These are phyloP conservation scores for Xanthorhoe spadicearia DNA, from an alignment of 2,888 invertebrate species.

Conservation along the genomic window DNA sequence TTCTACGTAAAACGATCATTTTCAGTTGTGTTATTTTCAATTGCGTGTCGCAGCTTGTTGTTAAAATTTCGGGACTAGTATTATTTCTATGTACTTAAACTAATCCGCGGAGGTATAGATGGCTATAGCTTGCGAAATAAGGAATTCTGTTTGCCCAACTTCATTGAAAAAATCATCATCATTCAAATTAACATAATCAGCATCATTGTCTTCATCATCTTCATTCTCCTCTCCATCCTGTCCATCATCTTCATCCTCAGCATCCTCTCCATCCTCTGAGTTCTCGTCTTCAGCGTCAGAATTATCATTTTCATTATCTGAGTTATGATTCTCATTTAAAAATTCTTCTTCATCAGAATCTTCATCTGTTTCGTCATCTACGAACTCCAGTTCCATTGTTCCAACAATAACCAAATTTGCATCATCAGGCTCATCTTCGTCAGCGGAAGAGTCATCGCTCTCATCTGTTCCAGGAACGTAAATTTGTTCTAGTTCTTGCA, in stretches of 20 bases:
- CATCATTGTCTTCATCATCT: slow-evolving; percentile 5
- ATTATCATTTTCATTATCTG: neutral
- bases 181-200: too few species aligned
- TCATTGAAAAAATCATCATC: neutral
- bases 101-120: neutral
- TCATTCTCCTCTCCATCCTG: too few species aligned
- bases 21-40: neutral
- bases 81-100: neutral
- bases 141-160: neutral
- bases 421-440: slow-evolving; percentile 16
- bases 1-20: neutral
- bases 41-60: neutral
- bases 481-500: slow-evolving; percentile 13
- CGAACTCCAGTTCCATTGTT: slow-evolving; percentile 1
- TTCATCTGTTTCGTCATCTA: neutral
- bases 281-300: neutral
- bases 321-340: neutral
- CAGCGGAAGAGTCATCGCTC: slow-evolving; percentile 21
- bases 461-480: slow-evolving; percentile 11
- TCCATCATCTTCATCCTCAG: too few species aligned
- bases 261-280: neutral
- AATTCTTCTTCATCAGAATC: slow-evolving; percentile 6
- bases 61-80: neutral
- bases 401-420: neutral
- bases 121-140: neutral